Percentiles rank a stretch among this genome's conserved stretches.
phyloP scores from a whole-genome alignment of 2,888 invertebrate genomes.

The Drosophila mimica region DNA sequence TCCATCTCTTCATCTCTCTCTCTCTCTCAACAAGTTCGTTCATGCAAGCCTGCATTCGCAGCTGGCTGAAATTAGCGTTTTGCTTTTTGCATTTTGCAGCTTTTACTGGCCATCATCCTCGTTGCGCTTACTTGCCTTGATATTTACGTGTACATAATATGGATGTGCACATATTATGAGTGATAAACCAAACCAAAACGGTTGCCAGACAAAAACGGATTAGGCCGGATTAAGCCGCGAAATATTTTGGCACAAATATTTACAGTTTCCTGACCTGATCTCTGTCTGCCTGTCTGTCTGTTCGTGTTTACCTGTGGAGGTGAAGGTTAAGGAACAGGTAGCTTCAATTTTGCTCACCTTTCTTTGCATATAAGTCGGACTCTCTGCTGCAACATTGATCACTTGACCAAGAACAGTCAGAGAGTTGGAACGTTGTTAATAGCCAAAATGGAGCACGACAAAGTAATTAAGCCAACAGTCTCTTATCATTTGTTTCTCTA shows the following conservation, averaged over 20 bases:
- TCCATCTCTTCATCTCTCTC: not conserved
- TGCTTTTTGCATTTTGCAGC: conserved; percentile 5
- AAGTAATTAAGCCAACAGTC: conserved; percentile 60
- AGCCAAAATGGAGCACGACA: conserved; percentile 61
- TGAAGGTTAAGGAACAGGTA: conserved; percentile 13
- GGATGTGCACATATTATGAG: conserved; percentile 17
- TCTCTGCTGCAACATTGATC: conserved; percentile 16
- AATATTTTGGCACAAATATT: conserved; percentile 80
- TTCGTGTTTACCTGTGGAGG: conserved; percentile 8
- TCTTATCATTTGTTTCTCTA: conserved; percentile 70
- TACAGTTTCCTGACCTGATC: conserved; percentile 52
- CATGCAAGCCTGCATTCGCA: conserved; percentile 27
- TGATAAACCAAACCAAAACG: conserved; percentile 64
- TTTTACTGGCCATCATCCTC: conserved; percentile 4
- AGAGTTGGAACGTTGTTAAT: not conserved
- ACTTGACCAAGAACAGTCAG: conserved; percentile 42
- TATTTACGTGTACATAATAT: not conserved
- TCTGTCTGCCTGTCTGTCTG: conserved; percentile 2
- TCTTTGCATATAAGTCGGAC: conserved; percentile 36
- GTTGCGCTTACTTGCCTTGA: conserved; percentile 30
- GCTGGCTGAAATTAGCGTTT: conserved; percentile 25
- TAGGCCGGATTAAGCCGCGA: conserved; percentile 69
- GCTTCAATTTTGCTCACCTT: not conserved
- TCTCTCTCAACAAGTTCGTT: conserved; percentile 17
- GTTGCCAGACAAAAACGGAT: conserved; percentile 59